These are phyloP conservation scores for Ceuthmochares aereus DNA, from an alignment of 2,113 vertebrate species.

Conservation along the genomic window DNA sequence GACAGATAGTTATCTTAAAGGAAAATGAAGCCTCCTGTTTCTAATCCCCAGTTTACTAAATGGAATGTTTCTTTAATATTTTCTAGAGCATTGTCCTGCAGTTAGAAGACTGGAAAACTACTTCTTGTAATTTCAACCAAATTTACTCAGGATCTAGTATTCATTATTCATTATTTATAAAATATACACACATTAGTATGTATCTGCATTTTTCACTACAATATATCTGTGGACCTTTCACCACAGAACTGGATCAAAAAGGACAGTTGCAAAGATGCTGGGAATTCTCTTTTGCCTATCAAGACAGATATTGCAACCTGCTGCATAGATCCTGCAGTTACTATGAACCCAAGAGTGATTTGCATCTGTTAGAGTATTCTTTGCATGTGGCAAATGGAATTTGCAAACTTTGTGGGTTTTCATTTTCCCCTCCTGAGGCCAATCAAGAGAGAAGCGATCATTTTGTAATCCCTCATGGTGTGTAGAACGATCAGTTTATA, in stretches of 20 bases:
- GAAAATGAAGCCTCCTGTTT: neutral
- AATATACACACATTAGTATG: rapidly evolving
- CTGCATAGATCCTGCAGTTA: neutral
- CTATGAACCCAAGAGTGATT: neutral
- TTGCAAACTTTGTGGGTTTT: neutral
- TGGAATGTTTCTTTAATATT: neutral
- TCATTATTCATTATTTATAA: rapidly evolving
- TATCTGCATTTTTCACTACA: neutral
- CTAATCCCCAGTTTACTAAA: neutral
- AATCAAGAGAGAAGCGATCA: neutral
- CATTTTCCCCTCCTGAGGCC: rapidly evolving
- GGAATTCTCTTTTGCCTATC: neutral
- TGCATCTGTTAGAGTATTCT: neutral
- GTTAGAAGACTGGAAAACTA: neutral
- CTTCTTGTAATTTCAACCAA: neutral
- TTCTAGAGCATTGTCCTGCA: neutral
- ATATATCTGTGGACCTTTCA: neutral
- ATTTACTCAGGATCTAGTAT: neutral
- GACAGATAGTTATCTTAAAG: neutral
- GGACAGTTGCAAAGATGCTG: neutral
- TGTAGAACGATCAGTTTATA: neutral
- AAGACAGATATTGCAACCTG: neutral
- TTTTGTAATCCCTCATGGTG: neutral
- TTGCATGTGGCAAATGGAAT: neutral
- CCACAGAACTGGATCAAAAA: neutral